These are phyloP conservation scores for Melospiza georgiana DNA, from an alignment of 2,113 vertebrate species.

Conservation along the genomic window DNA sequence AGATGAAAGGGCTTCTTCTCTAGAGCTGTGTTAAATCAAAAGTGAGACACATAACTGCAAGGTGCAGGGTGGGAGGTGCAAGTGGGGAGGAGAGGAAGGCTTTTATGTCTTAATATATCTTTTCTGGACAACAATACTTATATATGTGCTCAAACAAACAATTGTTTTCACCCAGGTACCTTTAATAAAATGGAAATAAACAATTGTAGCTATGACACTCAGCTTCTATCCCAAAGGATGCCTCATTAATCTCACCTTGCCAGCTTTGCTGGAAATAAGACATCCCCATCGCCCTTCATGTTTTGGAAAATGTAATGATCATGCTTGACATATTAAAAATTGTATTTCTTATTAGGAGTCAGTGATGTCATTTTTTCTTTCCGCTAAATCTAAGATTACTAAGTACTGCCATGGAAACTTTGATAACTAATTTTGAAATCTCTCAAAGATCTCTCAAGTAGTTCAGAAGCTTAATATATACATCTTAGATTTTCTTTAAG, in stretches of 20 bases:
- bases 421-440: background rate
- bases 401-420: background rate
- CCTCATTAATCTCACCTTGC: background rate
- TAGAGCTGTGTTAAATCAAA: background rate
- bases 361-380: background rate
- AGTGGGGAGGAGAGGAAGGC: background rate
- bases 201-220: background rate
- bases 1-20: background rate
- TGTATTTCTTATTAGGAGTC: background rate
- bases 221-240: background rate
- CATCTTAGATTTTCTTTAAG: background rate
- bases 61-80: fast-evolving
- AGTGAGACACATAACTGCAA: background rate
- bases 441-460: background rate
- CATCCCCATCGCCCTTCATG: fast-evolving
- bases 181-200: background rate
- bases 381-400: background rate
- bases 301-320: background rate
- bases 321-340: background rate
- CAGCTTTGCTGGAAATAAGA: background rate
- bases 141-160: background rate
- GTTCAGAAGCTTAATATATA: background rate
- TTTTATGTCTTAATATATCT: background rate
- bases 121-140: background rate
- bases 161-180: background rate